Conservation (phyloP, 2,113 vertebrate genomes). For the Cricetomys ansorgei region DNA sequence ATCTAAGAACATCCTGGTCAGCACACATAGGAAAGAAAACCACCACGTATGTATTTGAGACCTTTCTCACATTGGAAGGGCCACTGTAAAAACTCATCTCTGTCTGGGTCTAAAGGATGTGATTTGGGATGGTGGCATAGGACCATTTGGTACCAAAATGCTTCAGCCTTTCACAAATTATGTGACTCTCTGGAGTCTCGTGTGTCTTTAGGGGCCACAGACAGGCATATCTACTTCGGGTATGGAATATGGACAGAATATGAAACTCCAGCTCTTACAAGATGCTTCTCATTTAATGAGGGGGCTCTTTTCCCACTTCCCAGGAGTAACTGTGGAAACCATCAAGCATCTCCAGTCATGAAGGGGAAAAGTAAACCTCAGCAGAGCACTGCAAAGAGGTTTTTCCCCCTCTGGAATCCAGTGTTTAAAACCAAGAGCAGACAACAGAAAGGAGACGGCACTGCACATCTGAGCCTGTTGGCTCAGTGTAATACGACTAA, state of each 20-base stretch:
- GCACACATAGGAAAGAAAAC: neutral
- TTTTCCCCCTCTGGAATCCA: neutral
- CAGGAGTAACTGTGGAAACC: neutral
- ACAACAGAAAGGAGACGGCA: neutral
- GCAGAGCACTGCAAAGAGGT: neutral
- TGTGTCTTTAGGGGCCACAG: neutral
- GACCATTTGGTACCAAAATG: neutral
- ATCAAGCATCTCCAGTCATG: neutral
- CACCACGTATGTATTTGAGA: neutral
- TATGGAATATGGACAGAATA: neutral
- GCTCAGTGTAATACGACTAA: neutral
- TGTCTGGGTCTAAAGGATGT: neutral
- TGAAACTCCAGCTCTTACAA: neutral
- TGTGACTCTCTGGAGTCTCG: neutral
- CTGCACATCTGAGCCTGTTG: neutral
- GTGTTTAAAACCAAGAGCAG: neutral
- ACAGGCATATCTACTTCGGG: neutral
- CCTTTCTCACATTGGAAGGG: neutral
- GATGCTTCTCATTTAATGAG: neutral
- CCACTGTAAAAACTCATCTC: neutral
- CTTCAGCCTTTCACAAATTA: neutral
- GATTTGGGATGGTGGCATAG: neutral
- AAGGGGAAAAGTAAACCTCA: neutral
- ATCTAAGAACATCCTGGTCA: neutral
- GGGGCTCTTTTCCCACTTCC: neutral